A percentile compares a stretch with the other conserved stretches of the same genome.
These are phyloP conservation scores for Hippopotamus amphibius DNA, from an alignment of 2,113 vertebrate genomes.

Conservation along the genomic window DNA sequence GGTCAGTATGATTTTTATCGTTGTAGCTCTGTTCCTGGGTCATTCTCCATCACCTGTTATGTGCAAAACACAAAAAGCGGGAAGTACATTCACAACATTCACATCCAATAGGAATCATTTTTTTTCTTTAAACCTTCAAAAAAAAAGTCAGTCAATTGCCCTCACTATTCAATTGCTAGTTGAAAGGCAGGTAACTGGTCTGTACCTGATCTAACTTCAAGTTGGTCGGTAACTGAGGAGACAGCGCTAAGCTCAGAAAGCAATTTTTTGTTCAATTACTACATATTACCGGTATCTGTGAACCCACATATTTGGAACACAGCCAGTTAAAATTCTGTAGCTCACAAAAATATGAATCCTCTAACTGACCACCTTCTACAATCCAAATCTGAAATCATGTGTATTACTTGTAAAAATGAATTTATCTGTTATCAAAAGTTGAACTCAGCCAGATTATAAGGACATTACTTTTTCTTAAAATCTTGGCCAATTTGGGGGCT, in stretches of 20 bases:
- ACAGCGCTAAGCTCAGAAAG: not conserved
- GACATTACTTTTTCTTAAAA: conserved; percentile 45
- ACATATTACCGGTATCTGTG: not conserved
- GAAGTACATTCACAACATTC: conserved; percentile 58
- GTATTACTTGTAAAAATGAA: conserved; percentile 11
- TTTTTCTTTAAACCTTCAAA: conserved; percentile 6
- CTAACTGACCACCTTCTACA: not conserved
- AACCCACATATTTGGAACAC: conserved; percentile 25
- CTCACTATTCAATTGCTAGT: not conserved
- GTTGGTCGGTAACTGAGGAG: not conserved
- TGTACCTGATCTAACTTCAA: not conserved
- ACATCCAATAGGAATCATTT: not conserved
- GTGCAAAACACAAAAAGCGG: conserved; percentile 55
- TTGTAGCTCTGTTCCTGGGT: conserved; percentile 86
- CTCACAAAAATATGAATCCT: not conserved
- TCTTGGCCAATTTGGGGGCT: not conserved
- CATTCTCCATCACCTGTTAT: conserved; percentile 88
- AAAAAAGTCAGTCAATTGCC: not conserved
- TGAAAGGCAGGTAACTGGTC: not conserved
- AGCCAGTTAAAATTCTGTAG: not conserved
- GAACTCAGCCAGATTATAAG: conserved; percentile 2
- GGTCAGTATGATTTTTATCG: conserved; percentile 91
- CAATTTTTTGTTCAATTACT: not conserved
- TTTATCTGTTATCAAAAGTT: not conserved
- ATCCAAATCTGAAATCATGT: conserved; percentile 9